Percentiles rank a stretch among this genome's conserved stretches.
Evolutionary conservation across 2,797 vertebrate genomes (phyloP).

Genomic region (Masticophis lateralis): DNA sequence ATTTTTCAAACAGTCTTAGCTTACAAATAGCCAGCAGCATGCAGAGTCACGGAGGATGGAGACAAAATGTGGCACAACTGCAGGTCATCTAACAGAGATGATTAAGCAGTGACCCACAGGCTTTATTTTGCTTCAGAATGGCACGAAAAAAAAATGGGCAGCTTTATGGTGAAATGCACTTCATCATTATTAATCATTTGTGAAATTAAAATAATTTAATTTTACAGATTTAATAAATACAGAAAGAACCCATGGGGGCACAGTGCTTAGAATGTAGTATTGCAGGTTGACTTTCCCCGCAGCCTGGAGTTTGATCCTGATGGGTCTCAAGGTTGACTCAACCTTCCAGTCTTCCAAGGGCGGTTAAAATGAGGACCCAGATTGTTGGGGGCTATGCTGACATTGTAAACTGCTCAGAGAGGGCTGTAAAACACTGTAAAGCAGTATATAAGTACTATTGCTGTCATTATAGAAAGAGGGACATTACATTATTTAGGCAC

Average conservation of each 20-base stretch:
- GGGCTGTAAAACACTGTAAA: not conserved
- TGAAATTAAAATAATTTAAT: constrained; percentile 23
- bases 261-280: not conserved
- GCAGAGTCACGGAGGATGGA: constrained; percentile 11
- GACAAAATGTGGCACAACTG: not conserved
- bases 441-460: not conserved
- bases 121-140: not conserved
- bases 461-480: not conserved
- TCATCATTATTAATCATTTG: constrained; percentile 36
- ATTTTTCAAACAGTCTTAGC: not conserved
- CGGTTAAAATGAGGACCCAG: not conserved
- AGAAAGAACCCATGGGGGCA: not conserved
- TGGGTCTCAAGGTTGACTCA: not conserved
- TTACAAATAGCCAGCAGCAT: not conserved
- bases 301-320: not conserved
- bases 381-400: not conserved
- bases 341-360: not conserved
- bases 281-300: not conserved
- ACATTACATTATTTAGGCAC: not conserved
- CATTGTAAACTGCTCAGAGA: not conserved
- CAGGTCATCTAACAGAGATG: not conserved
- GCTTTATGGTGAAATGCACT: constrained; percentile 18
- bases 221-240: constrained; percentile 32
- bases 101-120: not conserved
- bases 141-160: constrained; percentile 26